Evolutionary conservation across 1,140 invertebrate species (phyloP).

Genomic region (Cotesia chilonis): DNA sequence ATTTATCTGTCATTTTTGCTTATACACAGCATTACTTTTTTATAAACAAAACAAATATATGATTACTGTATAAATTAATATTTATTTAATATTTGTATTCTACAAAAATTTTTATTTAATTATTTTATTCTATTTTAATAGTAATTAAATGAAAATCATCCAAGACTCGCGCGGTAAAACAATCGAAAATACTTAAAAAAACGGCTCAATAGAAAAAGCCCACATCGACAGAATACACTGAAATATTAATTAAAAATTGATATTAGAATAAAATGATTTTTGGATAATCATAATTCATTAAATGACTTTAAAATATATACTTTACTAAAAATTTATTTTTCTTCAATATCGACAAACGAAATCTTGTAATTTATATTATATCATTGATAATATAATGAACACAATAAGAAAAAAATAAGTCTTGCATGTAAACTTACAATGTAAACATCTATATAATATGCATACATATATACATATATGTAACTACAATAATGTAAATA

Average conservation of each 20-base stretch:
- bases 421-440: conserved; percentile 38
- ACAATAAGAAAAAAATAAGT: background rate
- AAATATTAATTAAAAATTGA: no score
- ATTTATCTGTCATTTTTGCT: background rate
- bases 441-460: conserved; percentile 50
- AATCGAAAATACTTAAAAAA: conserved; percentile 31
- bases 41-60: no score
- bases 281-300: conserved; percentile 11
- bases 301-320: conserved; percentile 1
- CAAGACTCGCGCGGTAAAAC: conserved; percentile 31
- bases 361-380: conserved; percentile 3
- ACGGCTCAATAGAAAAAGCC: background rate
- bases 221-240: conserved; percentile 7
- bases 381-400: background rate
- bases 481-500: conserved; percentile 49
- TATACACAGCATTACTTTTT: no score
- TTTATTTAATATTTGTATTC: no score
- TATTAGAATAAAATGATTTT: no score
- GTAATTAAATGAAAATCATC: background rate
- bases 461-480: conserved; percentile 49
- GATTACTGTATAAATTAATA: no score
- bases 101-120: no score
- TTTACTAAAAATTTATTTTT: no score
- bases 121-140: no score
- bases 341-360: background rate